These are phyloP conservation scores for Zosterops borbonicus DNA, from an alignment of 2,113 vertebrate species.

Conservation along the genomic window DNA sequence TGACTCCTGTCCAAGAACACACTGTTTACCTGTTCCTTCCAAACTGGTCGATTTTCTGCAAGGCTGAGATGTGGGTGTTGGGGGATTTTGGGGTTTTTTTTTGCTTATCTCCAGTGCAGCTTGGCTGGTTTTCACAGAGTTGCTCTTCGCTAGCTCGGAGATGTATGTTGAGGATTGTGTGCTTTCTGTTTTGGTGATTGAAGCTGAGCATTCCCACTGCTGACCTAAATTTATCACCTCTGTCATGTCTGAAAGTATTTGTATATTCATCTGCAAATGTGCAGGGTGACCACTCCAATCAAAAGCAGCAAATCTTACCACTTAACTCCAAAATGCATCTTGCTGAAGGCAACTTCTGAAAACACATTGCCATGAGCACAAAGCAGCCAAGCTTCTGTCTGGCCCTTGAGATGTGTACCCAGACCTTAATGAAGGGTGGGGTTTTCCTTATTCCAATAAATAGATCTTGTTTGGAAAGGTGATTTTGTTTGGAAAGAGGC, in stretches of 20 bases:
- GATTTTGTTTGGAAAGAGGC: conserved; percentile 31
- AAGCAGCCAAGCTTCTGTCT: conserved; percentile 13
- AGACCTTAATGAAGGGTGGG: background rate
- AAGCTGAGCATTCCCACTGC: background rate
- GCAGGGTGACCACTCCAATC: background rate
- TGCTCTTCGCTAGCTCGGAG: background rate
- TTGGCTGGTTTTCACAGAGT: background rate
- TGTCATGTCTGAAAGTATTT: background rate
- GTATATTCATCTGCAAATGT: background rate
- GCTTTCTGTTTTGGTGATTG: background rate
- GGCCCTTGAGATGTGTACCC: background rate
- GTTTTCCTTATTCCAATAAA: conserved; percentile 49
- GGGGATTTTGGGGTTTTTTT: background rate
- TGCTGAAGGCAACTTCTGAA: conserved; percentile 9
- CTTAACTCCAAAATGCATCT: background rate
- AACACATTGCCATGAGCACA: background rate
- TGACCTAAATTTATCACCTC: background rate
- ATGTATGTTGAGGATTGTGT: background rate
- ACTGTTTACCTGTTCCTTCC: conserved; percentile 46
- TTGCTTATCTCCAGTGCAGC: background rate
- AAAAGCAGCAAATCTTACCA: background rate
- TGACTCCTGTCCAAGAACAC: conserved; percentile 27
- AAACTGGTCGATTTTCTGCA: background rate
- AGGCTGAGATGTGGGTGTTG: background rate
- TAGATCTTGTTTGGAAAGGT: conserved; percentile 22